phyloP scores from a whole-genome alignment of 2,113 vertebrate genomes.

The Bujurquina vittata region DNA sequence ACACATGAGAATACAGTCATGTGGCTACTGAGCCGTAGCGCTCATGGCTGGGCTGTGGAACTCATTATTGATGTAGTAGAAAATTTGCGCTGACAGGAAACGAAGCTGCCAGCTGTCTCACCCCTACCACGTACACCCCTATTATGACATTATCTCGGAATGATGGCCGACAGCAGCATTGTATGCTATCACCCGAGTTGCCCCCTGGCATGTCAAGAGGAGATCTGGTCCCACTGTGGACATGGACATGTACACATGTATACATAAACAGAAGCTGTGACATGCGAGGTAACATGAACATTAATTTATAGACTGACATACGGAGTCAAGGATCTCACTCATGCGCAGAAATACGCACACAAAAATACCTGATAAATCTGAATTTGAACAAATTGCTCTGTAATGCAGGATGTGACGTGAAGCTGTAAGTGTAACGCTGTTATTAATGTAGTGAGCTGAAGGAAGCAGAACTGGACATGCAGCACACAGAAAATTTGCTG shows the following conservation, averaged over 20 bases:
- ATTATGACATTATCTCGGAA: conserved; percentile 73
- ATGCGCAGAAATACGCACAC: not conserved
- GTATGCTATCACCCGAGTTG: conserved; percentile 49
- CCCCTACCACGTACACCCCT: conserved; percentile 1
- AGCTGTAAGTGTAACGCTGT: not conserved
- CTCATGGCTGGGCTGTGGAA: conserved; percentile 65
- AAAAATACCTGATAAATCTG: not conserved
- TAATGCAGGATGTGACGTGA: not conserved
- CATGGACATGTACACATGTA: conserved; percentile 7
- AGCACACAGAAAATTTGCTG: conserved; percentile 25
- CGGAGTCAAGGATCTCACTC: not conserved
- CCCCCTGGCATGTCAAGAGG: conserved; percentile 46
- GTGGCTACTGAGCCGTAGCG: conserved; percentile 60
- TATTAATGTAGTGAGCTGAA: conserved; percentile 41
- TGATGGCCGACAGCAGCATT: conserved; percentile 50
- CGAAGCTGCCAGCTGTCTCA: conserved; percentile 77
- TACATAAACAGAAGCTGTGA: not conserved
- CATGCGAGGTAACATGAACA: not conserved
- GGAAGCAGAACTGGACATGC: conserved; percentile 34
- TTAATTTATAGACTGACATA: not conserved
- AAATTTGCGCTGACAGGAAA: conserved; percentile 77
- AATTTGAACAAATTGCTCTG: conserved; percentile 15
- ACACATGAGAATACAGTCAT: conserved; percentile 61
- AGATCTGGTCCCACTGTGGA: conserved; percentile 17
- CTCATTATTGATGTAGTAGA: conserved; percentile 78